Percentiles rank a stretch among this genome's conserved stretches.
Evolutionary conservation across 2,797 vertebrate genomes (phyloP).

Genomic region (Adelosebastes latens): DNA sequence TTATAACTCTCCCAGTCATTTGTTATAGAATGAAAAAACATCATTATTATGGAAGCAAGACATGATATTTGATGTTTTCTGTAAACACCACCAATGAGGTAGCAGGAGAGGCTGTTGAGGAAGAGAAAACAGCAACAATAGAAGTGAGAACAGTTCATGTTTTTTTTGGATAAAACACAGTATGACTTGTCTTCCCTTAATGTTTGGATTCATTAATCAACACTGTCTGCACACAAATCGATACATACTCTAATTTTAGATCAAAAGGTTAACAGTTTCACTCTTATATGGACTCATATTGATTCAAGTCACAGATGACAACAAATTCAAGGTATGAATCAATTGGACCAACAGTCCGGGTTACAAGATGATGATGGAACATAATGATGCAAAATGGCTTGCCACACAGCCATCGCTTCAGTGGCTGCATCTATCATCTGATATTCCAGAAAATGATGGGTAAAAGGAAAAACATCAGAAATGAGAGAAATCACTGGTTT

Average conservation of each 20-base stretch:
- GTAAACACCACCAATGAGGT: background rate
- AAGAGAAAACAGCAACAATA: background rate
- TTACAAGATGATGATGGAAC: background rate
- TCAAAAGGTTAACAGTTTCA: background rate
- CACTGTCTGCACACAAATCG: background rate
- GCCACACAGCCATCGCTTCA: background rate
- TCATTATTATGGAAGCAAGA: background rate
- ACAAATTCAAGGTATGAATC: background rate
- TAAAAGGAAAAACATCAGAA: background rate
- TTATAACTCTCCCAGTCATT: background rate
- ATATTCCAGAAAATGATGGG: background rate
- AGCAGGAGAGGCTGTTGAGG: background rate
- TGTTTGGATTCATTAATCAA: background rate
- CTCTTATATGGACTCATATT: background rate
- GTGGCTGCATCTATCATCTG: background rate
- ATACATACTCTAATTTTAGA: background rate
- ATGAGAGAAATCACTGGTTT: background rate
- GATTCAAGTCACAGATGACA: background rate
- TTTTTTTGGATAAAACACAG: background rate
- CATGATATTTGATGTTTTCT: background rate
- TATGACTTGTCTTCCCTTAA: background rate
- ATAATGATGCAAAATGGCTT: background rate
- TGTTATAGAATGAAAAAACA: background rate
- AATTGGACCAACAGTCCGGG: background rate
- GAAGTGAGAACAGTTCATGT: background rate